A percentile compares a stretch with the other conserved stretches of the same genome.
Evolutionary conservation across 2,888 invertebrate species (phyloP).

Genomic region (Drosophila paucipuncta): DNA sequence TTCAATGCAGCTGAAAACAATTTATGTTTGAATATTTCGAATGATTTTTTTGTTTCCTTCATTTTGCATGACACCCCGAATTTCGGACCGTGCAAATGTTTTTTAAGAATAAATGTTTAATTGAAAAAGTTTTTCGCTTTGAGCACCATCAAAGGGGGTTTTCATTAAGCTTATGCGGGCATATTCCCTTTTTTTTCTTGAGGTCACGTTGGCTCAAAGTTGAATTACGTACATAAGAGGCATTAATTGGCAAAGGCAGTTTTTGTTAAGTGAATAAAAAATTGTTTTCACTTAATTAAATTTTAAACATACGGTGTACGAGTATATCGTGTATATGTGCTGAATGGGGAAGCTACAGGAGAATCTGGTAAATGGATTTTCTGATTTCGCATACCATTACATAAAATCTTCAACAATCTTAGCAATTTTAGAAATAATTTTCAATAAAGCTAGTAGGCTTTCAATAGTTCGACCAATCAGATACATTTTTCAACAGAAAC

Average conservation of each 20-base stretch:
- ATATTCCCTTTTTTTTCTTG: conserved; percentile 13
- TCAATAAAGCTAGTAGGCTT: conserved; percentile 3
- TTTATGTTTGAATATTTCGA: conserved; percentile 58
- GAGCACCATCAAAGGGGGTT: conserved; percentile 47
- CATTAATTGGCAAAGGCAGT: conserved; percentile 22
- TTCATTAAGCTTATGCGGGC: conserved; percentile 54
- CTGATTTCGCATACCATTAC: neutral
- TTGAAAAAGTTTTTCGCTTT: conserved; percentile 75
- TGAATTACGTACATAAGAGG: conserved; percentile 31
- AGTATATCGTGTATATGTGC: neutral
- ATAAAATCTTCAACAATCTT: neutral
- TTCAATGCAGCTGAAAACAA: conserved; percentile 51
- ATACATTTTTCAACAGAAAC: neutral
- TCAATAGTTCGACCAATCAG: too few species aligned
- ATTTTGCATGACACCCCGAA: conserved; percentile 1
- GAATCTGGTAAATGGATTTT: neutral
- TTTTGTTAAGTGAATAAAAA: neutral
- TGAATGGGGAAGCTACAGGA: neutral
- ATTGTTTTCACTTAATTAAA: neutral
- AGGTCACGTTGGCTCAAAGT: conserved; percentile 7
- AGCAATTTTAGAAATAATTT: neutral
- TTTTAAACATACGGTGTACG: neutral
- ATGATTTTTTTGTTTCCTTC: conserved; percentile 30
- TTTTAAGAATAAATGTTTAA: conserved; percentile 72
- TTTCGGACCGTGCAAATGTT: conserved; percentile 27